phyloP scores from a whole-genome alignment of 1,140 invertebrate species.

The Drosophila ogumai region DNA sequence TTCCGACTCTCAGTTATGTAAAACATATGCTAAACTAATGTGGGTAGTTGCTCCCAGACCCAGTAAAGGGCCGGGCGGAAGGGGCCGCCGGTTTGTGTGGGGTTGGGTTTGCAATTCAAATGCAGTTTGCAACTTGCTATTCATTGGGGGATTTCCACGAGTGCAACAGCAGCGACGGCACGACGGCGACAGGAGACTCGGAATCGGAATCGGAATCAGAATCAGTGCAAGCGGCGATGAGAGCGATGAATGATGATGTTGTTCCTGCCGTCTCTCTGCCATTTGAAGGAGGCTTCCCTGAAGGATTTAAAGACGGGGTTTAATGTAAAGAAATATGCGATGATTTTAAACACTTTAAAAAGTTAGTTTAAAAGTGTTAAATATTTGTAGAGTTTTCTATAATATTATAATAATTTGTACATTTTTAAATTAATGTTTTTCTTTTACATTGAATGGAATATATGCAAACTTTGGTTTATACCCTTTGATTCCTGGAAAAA shows the following conservation, averaged over 20 bases:
- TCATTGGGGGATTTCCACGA: constrained; percentile 45
- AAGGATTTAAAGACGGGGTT: not conserved
- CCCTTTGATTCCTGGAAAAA: no score
- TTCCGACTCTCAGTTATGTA: constrained; percentile 43
- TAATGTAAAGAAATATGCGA: not conserved
- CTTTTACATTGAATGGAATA: no score
- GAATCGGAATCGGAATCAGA: constrained; percentile 14
- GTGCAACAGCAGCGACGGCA: constrained; percentile 11
- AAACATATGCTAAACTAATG: constrained; percentile 60
- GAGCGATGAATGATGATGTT: constrained; percentile 34
- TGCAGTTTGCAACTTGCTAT: constrained; percentile 55
- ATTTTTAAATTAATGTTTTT: no score
- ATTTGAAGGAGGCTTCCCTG: not conserved
- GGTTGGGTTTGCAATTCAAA: constrained; percentile 49
- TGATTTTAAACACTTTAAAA: not conserved
- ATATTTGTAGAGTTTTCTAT: not conserved
- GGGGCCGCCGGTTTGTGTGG: not conserved
- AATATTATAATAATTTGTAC: not conserved
- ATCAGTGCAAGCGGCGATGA: constrained; percentile 46
- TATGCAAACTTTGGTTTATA: no score
- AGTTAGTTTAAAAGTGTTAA: no score
- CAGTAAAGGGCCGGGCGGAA: not conserved
- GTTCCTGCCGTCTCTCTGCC: not conserved
- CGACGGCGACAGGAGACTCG: constrained; percentile 2
- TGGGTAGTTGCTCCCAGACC: constrained; percentile 19